Conservation (phyloP, 2,113 vertebrate species). For the Cryptotis parvus region DNA sequence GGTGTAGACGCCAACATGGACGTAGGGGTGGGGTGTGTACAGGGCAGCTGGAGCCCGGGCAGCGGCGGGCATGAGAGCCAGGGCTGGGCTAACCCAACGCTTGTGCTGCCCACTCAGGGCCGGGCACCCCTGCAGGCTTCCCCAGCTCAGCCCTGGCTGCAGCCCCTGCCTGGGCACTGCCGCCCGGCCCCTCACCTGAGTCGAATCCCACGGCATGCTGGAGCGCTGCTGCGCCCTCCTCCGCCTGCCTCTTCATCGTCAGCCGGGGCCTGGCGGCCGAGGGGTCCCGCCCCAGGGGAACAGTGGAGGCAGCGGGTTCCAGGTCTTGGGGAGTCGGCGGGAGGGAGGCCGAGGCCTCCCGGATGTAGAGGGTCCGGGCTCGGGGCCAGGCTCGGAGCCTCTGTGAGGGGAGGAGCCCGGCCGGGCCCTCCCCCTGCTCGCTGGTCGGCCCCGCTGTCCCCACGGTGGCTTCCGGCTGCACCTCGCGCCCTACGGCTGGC, state of each 20-base stretch:
- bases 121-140: neutral
- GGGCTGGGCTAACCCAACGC: too few relatives aligned
- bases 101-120: too few relatives aligned
- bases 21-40: too few relatives aligned
- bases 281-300: slow-evolving; percentile 57
- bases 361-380: slow-evolving; percentile 36
- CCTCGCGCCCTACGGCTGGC: slow-evolving; percentile 42
- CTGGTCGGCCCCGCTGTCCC: neutral
- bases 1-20: too few relatives aligned
- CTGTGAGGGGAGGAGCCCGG: slow-evolving; percentile 46
- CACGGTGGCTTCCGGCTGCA: slow-evolving; percentile 59
- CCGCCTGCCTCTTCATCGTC: slow-evolving; percentile 69
- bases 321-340: slow-evolving; percentile 59
- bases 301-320: slow-evolving; percentile 64
- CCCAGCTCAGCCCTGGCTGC: neutral
- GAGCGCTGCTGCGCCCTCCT: slow-evolving; percentile 68
- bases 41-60: too few relatives aligned
- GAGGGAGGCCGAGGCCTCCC: slow-evolving; percentile 43
- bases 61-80: too few relatives aligned
- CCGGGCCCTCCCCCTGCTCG: neutral
- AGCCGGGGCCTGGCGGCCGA: slow-evolving; percentile 69
- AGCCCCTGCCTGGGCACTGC: neutral
- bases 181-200: slow-evolving; percentile 83
- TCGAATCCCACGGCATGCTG: slow-evolving; percentile 84
- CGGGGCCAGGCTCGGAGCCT: neutral